Percentiles rank a stretch among this genome's conserved stretches.
Evolutionary conservation across 2,797 vertebrate genomes (phyloP).

Genomic region (Manis crassicaudata): DNA sequence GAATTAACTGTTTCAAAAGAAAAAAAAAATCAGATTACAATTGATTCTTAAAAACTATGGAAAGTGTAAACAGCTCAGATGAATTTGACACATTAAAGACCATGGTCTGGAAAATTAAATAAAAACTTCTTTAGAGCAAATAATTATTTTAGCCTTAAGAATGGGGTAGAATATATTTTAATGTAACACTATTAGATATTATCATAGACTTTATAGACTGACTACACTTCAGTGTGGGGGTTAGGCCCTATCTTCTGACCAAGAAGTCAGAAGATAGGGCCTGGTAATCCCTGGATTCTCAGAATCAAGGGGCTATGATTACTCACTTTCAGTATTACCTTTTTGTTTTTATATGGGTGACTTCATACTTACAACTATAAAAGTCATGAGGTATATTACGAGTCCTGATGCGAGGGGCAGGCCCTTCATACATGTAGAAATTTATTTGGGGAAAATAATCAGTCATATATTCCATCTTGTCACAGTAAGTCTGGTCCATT

Average conservation of each 20-base stretch:
- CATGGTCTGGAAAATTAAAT: not conserved
- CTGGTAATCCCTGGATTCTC: not conserved
- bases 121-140: conserved; percentile 17
- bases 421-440: conserved; percentile 92
- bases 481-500: conserved; percentile 94
- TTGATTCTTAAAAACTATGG: not conserved
- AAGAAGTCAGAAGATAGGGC: not conserved
- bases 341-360: fast-evolving
- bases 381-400: conserved; percentile 89
- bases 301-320: not conserved
- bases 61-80: not conserved
- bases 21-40: conserved; percentile 61
- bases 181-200: not conserved
- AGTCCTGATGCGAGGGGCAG: conserved; percentile 92
- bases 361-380: conserved; percentile 89
- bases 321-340: not conserved
- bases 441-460: conserved; percentile 85
- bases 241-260: too few relatives aligned
- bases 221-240: not conserved
- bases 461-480: conserved; percentile 88
- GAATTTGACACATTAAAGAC: not conserved
- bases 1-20: conserved; percentile 93
- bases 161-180: not conserved
- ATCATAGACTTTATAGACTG: not conserved
- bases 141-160: conserved; percentile 11